Conservation (phyloP, 2,888 invertebrate species). For the Ditula angustiorana region DNA sequence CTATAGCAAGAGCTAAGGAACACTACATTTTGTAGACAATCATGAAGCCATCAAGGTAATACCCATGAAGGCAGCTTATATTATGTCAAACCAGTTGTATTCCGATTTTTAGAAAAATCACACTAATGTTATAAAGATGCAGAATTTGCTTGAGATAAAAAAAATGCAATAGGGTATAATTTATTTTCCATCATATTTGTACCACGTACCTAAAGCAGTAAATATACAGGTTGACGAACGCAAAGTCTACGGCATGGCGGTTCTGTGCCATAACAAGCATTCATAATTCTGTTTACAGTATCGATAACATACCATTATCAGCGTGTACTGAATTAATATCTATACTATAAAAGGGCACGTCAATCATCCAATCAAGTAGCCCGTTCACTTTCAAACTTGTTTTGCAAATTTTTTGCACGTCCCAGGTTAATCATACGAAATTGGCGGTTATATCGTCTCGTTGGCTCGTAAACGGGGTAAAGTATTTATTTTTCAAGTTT, state of each 20-base stretch:
- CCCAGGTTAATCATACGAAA: constrained; percentile 50
- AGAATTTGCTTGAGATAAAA: too few relatives aligned
- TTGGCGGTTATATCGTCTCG: constrained; percentile 58
- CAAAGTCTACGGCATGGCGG: not conserved
- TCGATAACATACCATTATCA: constrained; percentile 63
- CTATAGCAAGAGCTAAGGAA: not conserved
- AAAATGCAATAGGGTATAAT: too few relatives aligned
- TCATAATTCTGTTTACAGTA: constrained; percentile 63
- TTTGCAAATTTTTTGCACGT: constrained; percentile 43
- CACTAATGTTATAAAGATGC: too few relatives aligned
- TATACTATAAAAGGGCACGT: constrained; percentile 62
- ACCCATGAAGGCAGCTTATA: too few relatives aligned
- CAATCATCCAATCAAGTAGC: constrained; percentile 78
- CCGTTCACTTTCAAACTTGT: constrained; percentile 51
- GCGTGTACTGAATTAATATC: constrained; percentile 55
- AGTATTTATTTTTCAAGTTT: constrained; percentile 75
- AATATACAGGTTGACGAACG: constrained; percentile 15
- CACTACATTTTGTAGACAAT: not conserved
- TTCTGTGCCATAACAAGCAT: constrained; percentile 30
- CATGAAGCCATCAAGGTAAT: not conserved
- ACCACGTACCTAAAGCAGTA: not conserved
- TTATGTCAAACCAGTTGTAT: too few relatives aligned
- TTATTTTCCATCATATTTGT: not conserved
- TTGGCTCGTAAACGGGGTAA: constrained; percentile 57
- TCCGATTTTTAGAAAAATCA: too few relatives aligned